Percentiles rank a stretch among this genome's conserved stretches.
These are phyloP conservation scores for Anthopleura xanthogrammica DNA, from an alignment of 92 coral and sea anemone genomes.

Conservation along the genomic window DNA sequence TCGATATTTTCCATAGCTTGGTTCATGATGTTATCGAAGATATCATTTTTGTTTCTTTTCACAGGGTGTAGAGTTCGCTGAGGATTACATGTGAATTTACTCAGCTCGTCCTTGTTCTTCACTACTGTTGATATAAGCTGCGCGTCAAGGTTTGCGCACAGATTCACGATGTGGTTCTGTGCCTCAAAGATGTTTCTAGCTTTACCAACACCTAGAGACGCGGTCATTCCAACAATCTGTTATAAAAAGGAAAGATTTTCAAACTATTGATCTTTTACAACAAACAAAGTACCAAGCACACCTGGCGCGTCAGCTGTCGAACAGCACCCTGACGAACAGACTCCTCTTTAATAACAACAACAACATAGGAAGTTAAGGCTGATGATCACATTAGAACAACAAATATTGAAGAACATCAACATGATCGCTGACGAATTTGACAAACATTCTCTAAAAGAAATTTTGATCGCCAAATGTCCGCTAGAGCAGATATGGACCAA, in stretches of 20 bases:
- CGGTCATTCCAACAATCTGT: constrained; percentile 87
- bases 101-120: constrained; percentile 54
- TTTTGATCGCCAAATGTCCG: too few relatives aligned
- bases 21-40: constrained; percentile 54
- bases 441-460: too few relatives aligned
- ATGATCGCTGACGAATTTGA: too few relatives aligned
- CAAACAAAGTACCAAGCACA: too few relatives aligned
- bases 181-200: constrained; percentile 66
- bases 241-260: background rate
- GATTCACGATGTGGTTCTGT: constrained; percentile 57
- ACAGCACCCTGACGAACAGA: too few relatives aligned
- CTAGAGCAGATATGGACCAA: too few relatives aligned
- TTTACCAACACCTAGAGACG: constrained; percentile 97
- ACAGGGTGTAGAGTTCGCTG: constrained; percentile 45
- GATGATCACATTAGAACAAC: too few relatives aligned
- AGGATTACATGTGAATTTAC: constrained; percentile 48
- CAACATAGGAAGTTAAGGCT: too few relatives aligned
- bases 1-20: constrained; percentile 71
- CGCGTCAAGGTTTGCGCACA: constrained; percentile 85
- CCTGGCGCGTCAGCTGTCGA: too few relatives aligned
- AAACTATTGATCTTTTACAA: background rate
- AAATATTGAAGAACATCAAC: too few relatives aligned
- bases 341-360: too few relatives aligned
- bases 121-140: constrained; percentile 62
- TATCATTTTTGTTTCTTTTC: constrained; percentile 29